Percentiles rank a stretch among this genome's conserved stretches.
Evolutionary conservation across 2,113 vertebrate genomes (phyloP).

Genomic region (Cercopithecus mona): DNA sequence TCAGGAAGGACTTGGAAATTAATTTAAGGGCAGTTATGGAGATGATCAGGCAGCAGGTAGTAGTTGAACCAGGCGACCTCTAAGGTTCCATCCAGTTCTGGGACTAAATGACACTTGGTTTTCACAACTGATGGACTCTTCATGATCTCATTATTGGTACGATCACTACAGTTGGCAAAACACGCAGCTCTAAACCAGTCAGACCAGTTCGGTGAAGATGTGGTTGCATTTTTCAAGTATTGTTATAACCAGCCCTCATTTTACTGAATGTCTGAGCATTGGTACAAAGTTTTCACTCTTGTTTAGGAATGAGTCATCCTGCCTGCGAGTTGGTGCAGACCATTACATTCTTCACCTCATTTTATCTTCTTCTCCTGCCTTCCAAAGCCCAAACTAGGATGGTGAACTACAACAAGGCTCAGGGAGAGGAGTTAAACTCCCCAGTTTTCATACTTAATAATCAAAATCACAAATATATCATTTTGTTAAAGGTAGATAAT

Average conservation of each 20-base stretch:
- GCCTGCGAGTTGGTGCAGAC: neutral
- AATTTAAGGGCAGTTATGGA: neutral
- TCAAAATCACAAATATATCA: neutral
- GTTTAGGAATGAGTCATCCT: neutral
- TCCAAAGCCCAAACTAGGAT: neutral
- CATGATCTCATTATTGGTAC: neutral
- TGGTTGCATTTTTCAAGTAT: neutral
- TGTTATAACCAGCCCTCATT: neutral
- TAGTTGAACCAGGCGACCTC: neutral
- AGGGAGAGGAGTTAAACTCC: neutral
- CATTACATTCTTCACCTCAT: neutral
- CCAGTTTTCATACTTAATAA: neutral
- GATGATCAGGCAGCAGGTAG: neutral
- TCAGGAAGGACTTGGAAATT: slow-evolving; percentile 31
- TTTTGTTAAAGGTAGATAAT: neutral
- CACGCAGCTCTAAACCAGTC: neutral
- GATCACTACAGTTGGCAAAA: slow-evolving; percentile 18
- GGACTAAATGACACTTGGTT: neutral
- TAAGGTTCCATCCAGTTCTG: neutral
- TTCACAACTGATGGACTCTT: neutral
- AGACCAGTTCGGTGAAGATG: neutral
- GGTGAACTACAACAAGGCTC: neutral
- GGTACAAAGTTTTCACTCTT: neutral
- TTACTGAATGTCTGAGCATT: neutral
- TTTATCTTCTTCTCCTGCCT: neutral